A percentile compares a stretch with the other conserved stretches of the same genome.
These are phyloP conservation scores for Dryocosmus kuriphilus DNA, from an alignment of 2,888 invertebrate species.

Conservation along the genomic window DNA sequence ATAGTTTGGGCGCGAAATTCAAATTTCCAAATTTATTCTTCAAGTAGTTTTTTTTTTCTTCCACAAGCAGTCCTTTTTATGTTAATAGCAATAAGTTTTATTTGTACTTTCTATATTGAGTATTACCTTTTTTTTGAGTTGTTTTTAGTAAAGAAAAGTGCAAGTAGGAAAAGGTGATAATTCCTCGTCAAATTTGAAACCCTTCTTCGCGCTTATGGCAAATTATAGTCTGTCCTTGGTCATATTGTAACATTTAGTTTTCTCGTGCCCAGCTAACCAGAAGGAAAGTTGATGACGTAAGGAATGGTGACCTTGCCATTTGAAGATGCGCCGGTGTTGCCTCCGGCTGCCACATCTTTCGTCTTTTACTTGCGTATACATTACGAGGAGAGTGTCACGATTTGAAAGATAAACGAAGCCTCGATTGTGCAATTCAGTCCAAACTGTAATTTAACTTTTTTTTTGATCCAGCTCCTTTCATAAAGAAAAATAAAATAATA, in stretches of 20 bases:
- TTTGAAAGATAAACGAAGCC: not conserved
- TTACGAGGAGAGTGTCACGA: slow-evolving; percentile 15
- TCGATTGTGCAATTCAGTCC: slow-evolving; percentile 32
- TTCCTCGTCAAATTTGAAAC: slow-evolving; percentile 34
- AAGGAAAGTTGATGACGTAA: slow-evolving; percentile 61
- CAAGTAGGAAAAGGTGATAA: not conserved
- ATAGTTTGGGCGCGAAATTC: no score
- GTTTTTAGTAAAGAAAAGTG: no score
- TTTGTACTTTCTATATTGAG: no score
- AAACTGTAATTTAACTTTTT: not conserved
- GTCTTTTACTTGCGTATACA: slow-evolving; percentile 50
- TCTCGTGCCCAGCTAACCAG: slow-evolving; percentile 46
- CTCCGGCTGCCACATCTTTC: slow-evolving; percentile 54
- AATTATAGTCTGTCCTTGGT: slow-evolving; percentile 55
- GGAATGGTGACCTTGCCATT: slow-evolving; percentile 60
- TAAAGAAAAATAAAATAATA: not conserved
- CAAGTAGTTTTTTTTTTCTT: no score
- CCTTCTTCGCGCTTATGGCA: slow-evolving; percentile 48
- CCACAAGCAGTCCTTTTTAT: no score
- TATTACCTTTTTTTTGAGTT: no score
- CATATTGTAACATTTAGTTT: slow-evolving; percentile 61
- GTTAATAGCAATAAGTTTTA: no score
- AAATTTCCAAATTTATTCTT: no score
- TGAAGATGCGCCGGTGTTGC: slow-evolving; percentile 59
- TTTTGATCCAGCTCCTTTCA: not conserved